Percentiles rank a stretch among this genome's conserved stretches.
Conservation (phyloP, 2,113 vertebrate genomes). For the Elaphurus davidianus region DNA sequence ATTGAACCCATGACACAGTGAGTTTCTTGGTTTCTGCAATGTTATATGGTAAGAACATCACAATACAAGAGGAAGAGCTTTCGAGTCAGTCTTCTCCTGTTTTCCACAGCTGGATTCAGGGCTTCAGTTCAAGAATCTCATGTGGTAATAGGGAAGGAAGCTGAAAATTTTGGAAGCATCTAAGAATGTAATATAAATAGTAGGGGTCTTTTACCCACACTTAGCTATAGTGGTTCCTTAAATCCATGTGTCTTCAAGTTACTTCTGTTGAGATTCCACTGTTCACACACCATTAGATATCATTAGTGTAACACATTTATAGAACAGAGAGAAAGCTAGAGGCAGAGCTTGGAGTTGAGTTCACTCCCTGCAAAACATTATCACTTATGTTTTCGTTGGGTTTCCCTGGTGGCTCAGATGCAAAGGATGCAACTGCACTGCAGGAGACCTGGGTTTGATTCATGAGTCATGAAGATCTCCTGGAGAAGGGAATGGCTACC, state of each 20-base stretch:
- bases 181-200: not conserved
- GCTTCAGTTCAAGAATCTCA: not conserved
- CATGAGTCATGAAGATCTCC: not conserved
- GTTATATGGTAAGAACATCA: not conserved
- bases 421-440: not conserved
- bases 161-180: not conserved
- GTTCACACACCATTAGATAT: not conserved
- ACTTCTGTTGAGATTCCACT: not conserved
- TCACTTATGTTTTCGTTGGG: not conserved
- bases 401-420: not conserved
- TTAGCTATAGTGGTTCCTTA: not conserved
- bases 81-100: not conserved
- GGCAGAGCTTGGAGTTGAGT: not conserved
- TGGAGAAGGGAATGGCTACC: not conserved
- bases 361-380: not conserved
- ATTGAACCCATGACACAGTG: not conserved
- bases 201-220: not conserved
- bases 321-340: not conserved
- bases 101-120: not conserved
- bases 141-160: not conserved
- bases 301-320: not conserved
- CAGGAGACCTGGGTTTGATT: not conserved
- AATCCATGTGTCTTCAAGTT: not conserved
- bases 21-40: not conserved
- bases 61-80: not conserved